Conservation (phyloP, 2,797 vertebrate genomes). For the Garrulus glandarius region DNA sequence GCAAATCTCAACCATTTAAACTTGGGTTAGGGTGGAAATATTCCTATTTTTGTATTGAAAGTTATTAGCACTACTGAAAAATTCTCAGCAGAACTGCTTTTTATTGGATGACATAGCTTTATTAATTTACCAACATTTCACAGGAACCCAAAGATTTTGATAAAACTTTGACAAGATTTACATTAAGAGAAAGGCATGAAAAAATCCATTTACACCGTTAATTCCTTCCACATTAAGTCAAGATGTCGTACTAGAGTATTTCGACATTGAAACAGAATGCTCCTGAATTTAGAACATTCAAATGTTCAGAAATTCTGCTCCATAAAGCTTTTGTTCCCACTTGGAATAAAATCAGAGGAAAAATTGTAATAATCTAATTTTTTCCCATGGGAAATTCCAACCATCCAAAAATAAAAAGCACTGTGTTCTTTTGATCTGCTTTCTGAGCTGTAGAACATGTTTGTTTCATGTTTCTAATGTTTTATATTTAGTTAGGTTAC, state of each 20-base stretch:
- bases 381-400: not conserved
- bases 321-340: not conserved
- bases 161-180: not conserved
- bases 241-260: not conserved
- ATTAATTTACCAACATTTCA: not conserved
- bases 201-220: not conserved
- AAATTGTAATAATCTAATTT: rapidly evolving
- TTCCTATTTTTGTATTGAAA: not conserved
- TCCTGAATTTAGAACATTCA: not conserved
- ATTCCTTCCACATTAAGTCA: not conserved
- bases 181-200: not conserved
- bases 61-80: not conserved
- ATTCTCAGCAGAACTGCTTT: not conserved
- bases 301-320: not conserved
- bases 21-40: not conserved
- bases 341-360: not conserved
- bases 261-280: not conserved
- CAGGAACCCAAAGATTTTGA: not conserved
- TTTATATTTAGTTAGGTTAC: not conserved
- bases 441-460: not conserved
- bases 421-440: not conserved
- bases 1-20: not conserved
- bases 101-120: not conserved
- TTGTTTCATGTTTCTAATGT: not conserved
- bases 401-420: not conserved